Evolutionary conservation across 2,113 vertebrate genomes (phyloP), one percentile per base, ranked within the genome.

Genomic region (Xyliphius kryptos): DNA sequence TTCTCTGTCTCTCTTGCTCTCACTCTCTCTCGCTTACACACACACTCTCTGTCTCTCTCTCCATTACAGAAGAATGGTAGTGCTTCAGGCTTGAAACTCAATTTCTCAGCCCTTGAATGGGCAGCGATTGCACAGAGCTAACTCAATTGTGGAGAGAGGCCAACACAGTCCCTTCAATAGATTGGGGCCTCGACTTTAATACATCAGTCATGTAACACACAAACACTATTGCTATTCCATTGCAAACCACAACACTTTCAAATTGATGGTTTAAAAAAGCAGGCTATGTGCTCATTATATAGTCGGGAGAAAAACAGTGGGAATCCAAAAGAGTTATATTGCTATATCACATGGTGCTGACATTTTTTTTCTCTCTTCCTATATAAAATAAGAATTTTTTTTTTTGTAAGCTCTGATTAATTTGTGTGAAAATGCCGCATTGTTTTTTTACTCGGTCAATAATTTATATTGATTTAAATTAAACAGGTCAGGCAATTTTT

Each of bases 21-120:
- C 61, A 10, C 17, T 40, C 26, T 44, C 48, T 53, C 41, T 44
- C 69, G 55, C 54, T 66, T 54, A 13, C 26, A 32, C 26, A 32
- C 26, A 32, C 26, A 32, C 26, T 72, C 51, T 47, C 51, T 69
- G 47, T 55, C 70, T 61, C 69, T 70, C 44, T 65, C 61, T 58
- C 76, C 64, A 72, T 80, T 81, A 65, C 71, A 53, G 62, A 67
- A 82, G 74, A 66, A 72, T 76, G 77, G 75, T 74, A 80, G 75
- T 56, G 74, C 86, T 88, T 75, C 74, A 48, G 83, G 82, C 84
- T 79, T 79, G 72, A 84, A 86, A 88, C 82, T 82, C 82, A 88
- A 86, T 88, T 89, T 85, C 84, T 86, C 78, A 77, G 80, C 77
- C 80, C 70, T 76, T 86, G 83, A 87, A 83, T 81, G 81, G 81